Percentiles rank a stretch among this genome's conserved stretches.
phyloP scores from a whole-genome alignment of 2,113 vertebrate genomes.

The Gnathonemus longibarbis region DNA sequence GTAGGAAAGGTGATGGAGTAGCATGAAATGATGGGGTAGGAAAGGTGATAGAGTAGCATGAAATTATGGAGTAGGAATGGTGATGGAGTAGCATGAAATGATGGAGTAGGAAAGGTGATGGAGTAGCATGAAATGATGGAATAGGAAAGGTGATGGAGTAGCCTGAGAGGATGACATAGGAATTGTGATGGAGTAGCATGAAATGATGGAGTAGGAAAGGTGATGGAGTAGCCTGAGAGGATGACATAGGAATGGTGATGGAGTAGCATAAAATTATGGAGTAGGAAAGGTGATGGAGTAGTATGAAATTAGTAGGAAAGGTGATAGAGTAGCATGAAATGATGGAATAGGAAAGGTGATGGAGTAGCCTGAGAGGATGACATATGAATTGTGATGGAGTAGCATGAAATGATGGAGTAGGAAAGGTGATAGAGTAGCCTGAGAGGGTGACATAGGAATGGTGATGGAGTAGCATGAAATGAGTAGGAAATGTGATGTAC shows the following conservation, averaged over 20 bases:
- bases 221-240: background rate
- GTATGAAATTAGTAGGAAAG: background rate
- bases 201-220: background rate
- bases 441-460: too few relatives aligned
- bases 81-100: background rate
- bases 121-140: too few relatives aligned
- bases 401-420: too few relatives aligned
- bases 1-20: background rate
- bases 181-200: too few relatives aligned
- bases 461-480: too few relatives aligned
- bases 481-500: background rate
- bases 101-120: background rate
- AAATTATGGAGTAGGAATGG: too few relatives aligned
- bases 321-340: background rate
- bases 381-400: too few relatives aligned
- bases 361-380: too few relatives aligned
- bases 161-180: too few relatives aligned
- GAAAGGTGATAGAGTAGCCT: too few relatives aligned
- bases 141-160: too few relatives aligned
- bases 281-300: background rate
- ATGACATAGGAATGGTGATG: background rate
- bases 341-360: background rate
- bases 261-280: background rate
- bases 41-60: background rate
- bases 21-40: background rate